Percentiles rank a stretch among this genome's conserved stretches.
Conservation (phyloP, 2,888 invertebrate species). For the Aquatica leii region DNA sequence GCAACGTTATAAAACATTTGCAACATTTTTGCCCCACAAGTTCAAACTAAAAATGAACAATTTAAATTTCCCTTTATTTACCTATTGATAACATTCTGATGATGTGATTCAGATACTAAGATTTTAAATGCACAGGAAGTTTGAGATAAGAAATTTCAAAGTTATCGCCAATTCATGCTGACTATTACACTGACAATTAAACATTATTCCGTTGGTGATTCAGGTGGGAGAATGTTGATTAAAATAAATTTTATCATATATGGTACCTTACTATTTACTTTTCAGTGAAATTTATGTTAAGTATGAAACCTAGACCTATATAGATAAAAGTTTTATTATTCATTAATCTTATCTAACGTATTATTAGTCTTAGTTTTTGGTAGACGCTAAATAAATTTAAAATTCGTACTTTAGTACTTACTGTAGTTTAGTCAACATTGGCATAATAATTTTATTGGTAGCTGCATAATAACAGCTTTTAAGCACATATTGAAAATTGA, state of each 20-base stretch:
- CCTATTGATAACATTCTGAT: constrained; percentile 23
- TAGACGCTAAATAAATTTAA: no score
- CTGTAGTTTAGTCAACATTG: no score
- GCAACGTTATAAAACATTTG: neutral
- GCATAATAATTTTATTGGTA: no score
- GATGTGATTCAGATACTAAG: constrained; percentile 5
- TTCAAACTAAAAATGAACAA: neutral
- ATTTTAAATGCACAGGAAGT: constrained; percentile 16
- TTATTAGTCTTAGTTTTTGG: neutral
- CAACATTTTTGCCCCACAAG: neutral
- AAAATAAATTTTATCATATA: neutral
- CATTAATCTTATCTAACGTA: neutral
- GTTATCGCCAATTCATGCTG: no score
- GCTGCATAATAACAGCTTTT: no score
- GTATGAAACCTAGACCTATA: neutral
- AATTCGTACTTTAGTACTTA: no score
- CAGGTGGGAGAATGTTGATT: no score
- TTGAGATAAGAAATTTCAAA: neutral
- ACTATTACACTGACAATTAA: neutral
- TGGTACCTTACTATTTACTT: neutral
- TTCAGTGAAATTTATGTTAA: no score
- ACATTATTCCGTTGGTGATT: neutral
- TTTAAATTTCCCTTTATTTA: constrained; percentile 22
- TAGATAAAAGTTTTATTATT: neutral
- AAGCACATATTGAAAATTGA: no score